Evolutionary conservation across 2,888 invertebrate species (phyloP).

Genomic region (Eilema caniola): DNA sequence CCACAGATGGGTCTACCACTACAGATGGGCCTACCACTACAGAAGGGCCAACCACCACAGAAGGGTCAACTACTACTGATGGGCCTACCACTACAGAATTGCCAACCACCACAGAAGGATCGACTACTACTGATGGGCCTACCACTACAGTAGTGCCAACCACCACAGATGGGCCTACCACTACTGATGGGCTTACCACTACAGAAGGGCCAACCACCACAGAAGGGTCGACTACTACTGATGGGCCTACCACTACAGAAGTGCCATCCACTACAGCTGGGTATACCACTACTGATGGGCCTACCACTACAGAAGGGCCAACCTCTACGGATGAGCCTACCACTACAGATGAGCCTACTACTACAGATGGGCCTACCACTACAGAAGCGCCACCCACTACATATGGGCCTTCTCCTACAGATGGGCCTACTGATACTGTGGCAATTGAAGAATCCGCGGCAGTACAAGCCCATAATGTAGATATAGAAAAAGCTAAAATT

Average conservation of each 20-base stretch:
- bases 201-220: not conserved
- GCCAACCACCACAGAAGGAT: not conserved
- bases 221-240: not conserved
- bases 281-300: not conserved
- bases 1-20: not conserved
- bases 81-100: not conserved
- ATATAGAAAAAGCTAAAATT: not conserved
- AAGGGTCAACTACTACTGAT: not conserved
- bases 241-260: not conserved
- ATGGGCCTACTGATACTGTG: no score
- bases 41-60: not conserved
- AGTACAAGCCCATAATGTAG: not conserved
- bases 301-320: not conserved
- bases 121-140: not conserved
- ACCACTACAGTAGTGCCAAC: not conserved
- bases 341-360: not conserved
- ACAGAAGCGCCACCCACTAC: not conserved
- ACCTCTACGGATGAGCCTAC: not conserved
- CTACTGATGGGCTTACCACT: not conserved
- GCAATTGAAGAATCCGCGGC: not conserved
- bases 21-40: not conserved
- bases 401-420: not conserved
- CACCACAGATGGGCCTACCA: not conserved
- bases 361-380: not conserved
- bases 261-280: not conserved